Evolutionary conservation across 1,140 invertebrate species (phyloP).

Genomic region (Drosophila elegans): DNA sequence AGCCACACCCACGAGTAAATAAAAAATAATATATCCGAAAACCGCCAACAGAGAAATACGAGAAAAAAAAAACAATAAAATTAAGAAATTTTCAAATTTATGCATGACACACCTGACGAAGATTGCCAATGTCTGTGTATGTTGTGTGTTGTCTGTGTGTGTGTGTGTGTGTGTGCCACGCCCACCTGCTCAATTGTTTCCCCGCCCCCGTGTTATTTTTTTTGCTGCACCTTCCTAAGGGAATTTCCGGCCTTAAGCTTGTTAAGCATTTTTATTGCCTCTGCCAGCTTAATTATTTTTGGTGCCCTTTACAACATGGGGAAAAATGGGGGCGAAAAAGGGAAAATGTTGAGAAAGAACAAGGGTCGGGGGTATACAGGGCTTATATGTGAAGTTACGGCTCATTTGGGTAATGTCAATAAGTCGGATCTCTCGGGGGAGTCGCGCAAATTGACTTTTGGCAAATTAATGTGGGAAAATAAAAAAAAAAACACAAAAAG

Average conservation of each 20-base stretch:
- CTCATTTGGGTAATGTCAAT: constrained; percentile 53
- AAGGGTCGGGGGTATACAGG: not conserved
- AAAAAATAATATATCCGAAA: constrained; percentile 14
- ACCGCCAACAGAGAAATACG: constrained; percentile 15
- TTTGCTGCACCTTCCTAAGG: constrained; percentile 11
- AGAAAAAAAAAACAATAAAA: constrained; percentile 70
- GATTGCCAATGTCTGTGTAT: constrained; percentile 13
- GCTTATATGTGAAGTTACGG: constrained; percentile 62
- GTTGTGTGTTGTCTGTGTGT: constrained; percentile 5
- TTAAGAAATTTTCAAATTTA: constrained; percentile 81
- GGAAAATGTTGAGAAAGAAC: no score
- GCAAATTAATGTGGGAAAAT: constrained; percentile 44
- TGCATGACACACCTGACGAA: constrained; percentile 74
- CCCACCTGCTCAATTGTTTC: constrained; percentile 29
- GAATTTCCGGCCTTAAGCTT: constrained; percentile 61
- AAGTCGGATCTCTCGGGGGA: constrained; percentile 31
- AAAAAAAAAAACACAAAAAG: not conserved
- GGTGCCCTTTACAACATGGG: constrained; percentile 19
- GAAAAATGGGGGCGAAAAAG: not conserved
- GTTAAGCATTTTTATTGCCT: constrained; percentile 76
- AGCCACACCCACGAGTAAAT: constrained; percentile 49
- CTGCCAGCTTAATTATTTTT: constrained; percentile 70
- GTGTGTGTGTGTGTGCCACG: constrained; percentile 31
- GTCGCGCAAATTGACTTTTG: constrained; percentile 42
- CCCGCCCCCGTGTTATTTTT: not conserved